Base-by-base conservation (phyloP, 2,888 invertebrate species). In the Drosophila kambysellisi region DNA sequence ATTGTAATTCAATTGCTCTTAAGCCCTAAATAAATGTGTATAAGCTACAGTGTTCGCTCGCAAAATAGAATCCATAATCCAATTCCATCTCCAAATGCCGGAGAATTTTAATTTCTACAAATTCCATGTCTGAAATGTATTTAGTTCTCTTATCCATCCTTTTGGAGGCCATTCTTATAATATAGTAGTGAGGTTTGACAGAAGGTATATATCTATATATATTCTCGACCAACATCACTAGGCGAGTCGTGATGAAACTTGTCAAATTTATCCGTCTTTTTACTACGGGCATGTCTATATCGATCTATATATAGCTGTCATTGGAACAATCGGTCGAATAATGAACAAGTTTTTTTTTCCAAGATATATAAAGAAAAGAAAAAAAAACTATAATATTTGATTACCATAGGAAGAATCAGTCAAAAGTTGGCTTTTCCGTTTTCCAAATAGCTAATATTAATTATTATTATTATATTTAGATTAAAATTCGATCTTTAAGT, bases 1-100 rank as follows among this genome's bases (percentile, higher is more conserved):
- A 29, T 41, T 71, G 54, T 66, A 61, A 32, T 53, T 58, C 43
- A 35, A 58, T 70, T 64, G 63, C 46, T 57, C 64, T 37, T 41
- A 50, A 30, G 51, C 29, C 39, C 63, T 20, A 33, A 35, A 59
- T 17, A 25, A 20, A 54, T 30, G 15, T 56, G 32, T 41, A 37
- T 52, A 52, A 52, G 53, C 17, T 53, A 12, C 12, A 41, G 20
- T 53, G 25, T 25, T 35, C 20, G 15, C 20, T 53, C 25, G 25
- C 25, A 17, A 35, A 39, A 29, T n/a, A 5, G 46, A 46, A 11
- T 20, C 20, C 20, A 25, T 25, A 25, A 25, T 25, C 1, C 25
- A 25, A 25, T 12, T 11, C 11, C 17, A 17, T 2, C 39, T 17
- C 17, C 25, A 46, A 25, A 25, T 25, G 15, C 20, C 25, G 46